Percentiles rank a stretch among this genome's conserved stretches.
Conservation (phyloP, 2,113 vertebrate species). For the Charina bottae region DNA sequence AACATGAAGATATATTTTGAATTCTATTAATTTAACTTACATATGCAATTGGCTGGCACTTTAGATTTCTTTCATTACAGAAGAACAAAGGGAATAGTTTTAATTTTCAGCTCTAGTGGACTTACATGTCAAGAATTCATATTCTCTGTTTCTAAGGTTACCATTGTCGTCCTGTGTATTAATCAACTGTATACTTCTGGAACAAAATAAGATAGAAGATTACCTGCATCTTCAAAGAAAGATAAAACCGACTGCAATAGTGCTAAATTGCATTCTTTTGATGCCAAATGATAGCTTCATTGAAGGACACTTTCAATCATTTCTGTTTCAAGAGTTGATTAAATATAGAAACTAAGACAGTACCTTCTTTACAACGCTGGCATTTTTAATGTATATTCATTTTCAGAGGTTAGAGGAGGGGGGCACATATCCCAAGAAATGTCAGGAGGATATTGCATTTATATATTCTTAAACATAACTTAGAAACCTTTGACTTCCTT, state of each 20-base stretch:
- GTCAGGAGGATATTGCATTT: background rate
- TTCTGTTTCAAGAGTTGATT: background rate
- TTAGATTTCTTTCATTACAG: slow-evolving; percentile 12
- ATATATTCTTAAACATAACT: background rate
- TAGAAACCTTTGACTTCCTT: background rate
- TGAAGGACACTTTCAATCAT: slow-evolving; percentile 5
- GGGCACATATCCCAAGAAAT: background rate
- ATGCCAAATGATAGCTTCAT: background rate
- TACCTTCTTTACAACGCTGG: background rate
- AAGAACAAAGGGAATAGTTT: slow-evolving; percentile 22
- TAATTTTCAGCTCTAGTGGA: slow-evolving; percentile 11
- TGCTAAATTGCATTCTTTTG: slow-evolving; percentile 29
- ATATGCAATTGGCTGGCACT: background rate
- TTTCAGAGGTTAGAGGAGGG: background rate
- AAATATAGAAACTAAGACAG: background rate
- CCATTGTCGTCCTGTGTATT: background rate
- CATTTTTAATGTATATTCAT: accelerated
- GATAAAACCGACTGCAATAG: slow-evolving; percentile 17
- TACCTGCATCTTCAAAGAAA: slow-evolving; percentile 3
- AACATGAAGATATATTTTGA: slow-evolving; percentile 12
- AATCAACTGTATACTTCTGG: background rate
- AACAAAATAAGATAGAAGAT: slow-evolving; percentile 37
- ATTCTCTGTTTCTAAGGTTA: slow-evolving; percentile 33
- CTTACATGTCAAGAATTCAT: background rate
- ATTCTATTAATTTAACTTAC: slow-evolving; percentile 3